Evolutionary conservation across 2,113 vertebrate genomes (phyloP).

Genomic region (Siniperca chuatsi): DNA sequence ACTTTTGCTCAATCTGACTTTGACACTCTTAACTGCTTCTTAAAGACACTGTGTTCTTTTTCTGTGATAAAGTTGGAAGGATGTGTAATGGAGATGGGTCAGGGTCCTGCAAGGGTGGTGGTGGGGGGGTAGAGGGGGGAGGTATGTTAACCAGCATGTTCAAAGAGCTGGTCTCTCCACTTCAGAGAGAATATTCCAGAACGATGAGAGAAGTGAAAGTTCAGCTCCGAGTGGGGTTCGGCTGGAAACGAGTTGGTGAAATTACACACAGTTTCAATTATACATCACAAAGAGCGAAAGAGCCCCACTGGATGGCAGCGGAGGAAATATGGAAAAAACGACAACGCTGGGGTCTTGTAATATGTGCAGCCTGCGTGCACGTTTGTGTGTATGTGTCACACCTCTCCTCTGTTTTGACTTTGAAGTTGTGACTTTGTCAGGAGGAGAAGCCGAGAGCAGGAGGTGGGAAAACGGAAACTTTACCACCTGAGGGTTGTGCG

Average conservation of each 20-base stretch:
- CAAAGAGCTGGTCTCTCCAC: conserved; percentile 53
- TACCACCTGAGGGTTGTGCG: conserved; percentile 63
- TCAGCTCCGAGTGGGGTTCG: conserved; percentile 66
- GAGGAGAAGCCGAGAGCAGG: conserved; percentile 62
- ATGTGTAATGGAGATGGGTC: conserved; percentile 12
- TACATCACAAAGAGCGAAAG: conserved; percentile 70
- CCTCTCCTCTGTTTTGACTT: conserved; percentile 69
- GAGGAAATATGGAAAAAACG: conserved; percentile 27
- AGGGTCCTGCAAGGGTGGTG: background rate
- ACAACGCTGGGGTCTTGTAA: conserved; percentile 12
- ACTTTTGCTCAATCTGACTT: conserved; percentile 19
- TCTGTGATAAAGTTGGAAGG: conserved; percentile 9
- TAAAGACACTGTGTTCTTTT: background rate
- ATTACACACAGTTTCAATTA: conserved; percentile 74
- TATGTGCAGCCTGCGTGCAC: conserved; percentile 11
- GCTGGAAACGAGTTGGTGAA: conserved; percentile 47
- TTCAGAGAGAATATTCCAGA: conserved; percentile 65
- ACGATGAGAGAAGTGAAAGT: conserved; percentile 56
- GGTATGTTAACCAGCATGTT: conserved; percentile 46
- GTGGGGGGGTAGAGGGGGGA: background rate
- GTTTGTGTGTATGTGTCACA: conserved; percentile 35
- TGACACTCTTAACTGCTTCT: background rate
- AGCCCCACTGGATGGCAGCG: conserved; percentile 46
- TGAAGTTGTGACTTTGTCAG: conserved; percentile 77
- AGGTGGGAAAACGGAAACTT: conserved; percentile 64